Percentiles rank a stretch among this genome's conserved stretches.
Evolutionary conservation across 2,113 vertebrate genomes (phyloP).

Genomic region (Takifugu flavidus): DNA sequence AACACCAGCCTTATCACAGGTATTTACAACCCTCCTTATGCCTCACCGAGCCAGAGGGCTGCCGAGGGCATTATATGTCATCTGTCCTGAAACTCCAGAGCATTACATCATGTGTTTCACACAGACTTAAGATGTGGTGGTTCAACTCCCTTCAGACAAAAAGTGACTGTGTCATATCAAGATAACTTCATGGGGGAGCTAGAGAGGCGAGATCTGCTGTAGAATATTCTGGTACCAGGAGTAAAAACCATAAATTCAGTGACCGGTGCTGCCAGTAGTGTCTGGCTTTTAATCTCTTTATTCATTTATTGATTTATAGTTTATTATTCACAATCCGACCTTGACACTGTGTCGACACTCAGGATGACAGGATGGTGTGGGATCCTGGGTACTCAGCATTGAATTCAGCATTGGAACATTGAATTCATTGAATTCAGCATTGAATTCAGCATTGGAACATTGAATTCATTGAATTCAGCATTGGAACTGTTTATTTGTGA

Average conservation of each 20-base stretch:
- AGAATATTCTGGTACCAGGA: too few relatives aligned
- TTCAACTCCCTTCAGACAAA: background rate
- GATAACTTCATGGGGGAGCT: background rate
- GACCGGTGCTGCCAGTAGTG: constrained; percentile 58
- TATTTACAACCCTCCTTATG: constrained; percentile 61
- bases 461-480: background rate
- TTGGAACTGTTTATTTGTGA: constrained; percentile 50
- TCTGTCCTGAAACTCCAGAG: background rate
- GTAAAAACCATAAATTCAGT: constrained; percentile 23
- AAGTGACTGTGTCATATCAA: background rate
- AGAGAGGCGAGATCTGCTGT: too few relatives aligned
- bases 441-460: background rate
- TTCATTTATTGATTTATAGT: constrained; percentile 36
- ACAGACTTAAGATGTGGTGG: background rate
- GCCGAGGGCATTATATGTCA: constrained; percentile 46
- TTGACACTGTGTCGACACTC: constrained; percentile 39
- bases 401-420: too few relatives aligned
- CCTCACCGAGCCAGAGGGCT: constrained; percentile 18
- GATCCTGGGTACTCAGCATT: too few relatives aligned
- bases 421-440: too few relatives aligned
- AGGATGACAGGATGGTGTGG: too few relatives aligned
- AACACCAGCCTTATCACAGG: constrained; percentile 66
- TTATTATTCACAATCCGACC: constrained; percentile 41
- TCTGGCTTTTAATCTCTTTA: constrained; percentile 61
- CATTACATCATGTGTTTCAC: background rate